These are phyloP conservation scores for Lobophora halterata DNA, from an alignment of 2,888 invertebrate species.

Conservation along the genomic window DNA sequence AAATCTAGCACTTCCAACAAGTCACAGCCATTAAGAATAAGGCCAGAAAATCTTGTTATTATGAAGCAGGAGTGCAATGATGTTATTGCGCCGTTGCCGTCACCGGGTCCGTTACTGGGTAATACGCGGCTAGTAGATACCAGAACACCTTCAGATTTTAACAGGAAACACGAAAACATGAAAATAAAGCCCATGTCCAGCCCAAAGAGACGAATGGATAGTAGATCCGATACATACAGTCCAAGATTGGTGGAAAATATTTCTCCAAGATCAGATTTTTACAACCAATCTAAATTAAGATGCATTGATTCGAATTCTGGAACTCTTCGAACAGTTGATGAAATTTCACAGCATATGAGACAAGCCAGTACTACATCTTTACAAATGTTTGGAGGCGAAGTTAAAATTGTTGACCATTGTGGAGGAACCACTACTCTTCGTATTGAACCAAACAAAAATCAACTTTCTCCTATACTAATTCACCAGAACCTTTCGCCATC, in stretches of 20 bases:
- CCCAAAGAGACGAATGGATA: constrained; percentile 67
- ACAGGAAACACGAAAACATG: constrained; percentile 57
- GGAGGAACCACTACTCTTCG: constrained; percentile 85
- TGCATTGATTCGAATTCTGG: constrained; percentile 72
- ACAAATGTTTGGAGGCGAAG: constrained; percentile 90
- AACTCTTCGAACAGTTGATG: constrained; percentile 78
- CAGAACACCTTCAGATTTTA: constrained; percentile 65
- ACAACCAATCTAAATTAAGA: constrained; percentile 73
- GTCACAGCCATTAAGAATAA: constrained; percentile 59
- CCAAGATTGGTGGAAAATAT: constrained; percentile 66
- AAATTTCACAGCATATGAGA: constrained; percentile 79
- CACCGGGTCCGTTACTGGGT: constrained; percentile 91
- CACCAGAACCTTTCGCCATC: constrained; percentile 74
- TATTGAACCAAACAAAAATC: constrained; percentile 83
- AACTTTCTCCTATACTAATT: constrained; percentile 79
- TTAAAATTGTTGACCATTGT: constrained; percentile 85
- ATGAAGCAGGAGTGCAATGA: constrained; percentile 70
- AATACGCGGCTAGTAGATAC: constrained; percentile 90
- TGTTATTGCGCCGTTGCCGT: constrained; percentile 85
- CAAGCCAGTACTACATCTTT: constrained; percentile 72
- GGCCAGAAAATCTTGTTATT: constrained; percentile 81
- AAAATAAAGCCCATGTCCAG: constrained; percentile 61
- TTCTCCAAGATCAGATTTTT: constrained; percentile 67
- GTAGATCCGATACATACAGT: constrained; percentile 62
- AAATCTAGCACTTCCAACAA: constrained; percentile 58